Conservation (phyloP, 1,140 invertebrate species). For the Cydia splendana region DNA sequence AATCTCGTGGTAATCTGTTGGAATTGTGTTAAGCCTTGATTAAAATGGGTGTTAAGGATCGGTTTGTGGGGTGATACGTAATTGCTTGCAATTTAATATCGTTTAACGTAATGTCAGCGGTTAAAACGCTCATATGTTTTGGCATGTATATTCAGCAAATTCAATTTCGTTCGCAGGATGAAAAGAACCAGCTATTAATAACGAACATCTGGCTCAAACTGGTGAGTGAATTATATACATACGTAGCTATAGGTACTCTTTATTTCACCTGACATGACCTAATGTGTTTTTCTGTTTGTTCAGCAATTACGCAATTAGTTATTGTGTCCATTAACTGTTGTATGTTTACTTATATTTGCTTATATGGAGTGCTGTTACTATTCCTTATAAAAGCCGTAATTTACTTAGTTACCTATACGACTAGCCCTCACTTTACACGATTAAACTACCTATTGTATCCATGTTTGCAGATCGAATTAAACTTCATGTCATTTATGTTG, state of each 20-base stretch:
- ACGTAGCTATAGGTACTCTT: not conserved
- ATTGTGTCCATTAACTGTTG: constrained; percentile 18
- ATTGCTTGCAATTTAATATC: constrained; percentile 17
- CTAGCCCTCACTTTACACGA: constrained; percentile 4
- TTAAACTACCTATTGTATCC: not conserved
- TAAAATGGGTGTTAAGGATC: not conserved
- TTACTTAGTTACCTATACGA: not conserved
- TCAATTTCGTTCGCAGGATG: constrained; percentile 84
- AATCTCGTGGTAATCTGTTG: not conserved
- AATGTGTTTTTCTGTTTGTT: constrained; percentile 35
- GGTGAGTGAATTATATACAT: constrained; percentile 81
- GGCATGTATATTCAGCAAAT: constrained; percentile 19
- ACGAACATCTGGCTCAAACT: constrained; percentile 96
- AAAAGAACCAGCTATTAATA: constrained; percentile 95
- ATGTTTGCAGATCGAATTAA: not conserved
- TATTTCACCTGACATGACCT: not conserved
- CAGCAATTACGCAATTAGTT: constrained; percentile 36
- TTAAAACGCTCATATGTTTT: constrained; percentile 19
- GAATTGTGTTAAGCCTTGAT: not conserved
- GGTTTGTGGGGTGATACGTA: not conserved
- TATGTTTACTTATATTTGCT: constrained; percentile 4
- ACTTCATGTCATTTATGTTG: no score
- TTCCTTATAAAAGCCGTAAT: not conserved
- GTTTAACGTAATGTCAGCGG: constrained; percentile 1
- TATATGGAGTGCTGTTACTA: not conserved